Evolutionary conservation across 2,797 vertebrate genomes (phyloP), one percentile per base, ranked within the genome.

Genomic region (Clangula hyemalis): DNA sequence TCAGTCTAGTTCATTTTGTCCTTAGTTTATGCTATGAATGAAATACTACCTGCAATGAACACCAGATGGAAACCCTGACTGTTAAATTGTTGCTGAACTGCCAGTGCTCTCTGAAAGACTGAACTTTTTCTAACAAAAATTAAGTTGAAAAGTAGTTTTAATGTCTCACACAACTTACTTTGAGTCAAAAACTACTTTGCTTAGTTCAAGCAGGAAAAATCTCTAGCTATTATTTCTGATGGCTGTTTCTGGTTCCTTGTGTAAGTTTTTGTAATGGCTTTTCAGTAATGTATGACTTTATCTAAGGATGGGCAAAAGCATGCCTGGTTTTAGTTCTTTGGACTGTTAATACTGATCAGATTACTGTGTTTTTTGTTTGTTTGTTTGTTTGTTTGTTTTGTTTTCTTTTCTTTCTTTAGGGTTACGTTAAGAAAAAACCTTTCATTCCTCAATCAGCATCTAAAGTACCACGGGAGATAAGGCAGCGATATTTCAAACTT

Each of bases 381-480:
- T 15, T 39, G 68, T 78, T 13, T 43, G 17, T 41, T 85, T 81
- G 39, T 41, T 25, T 41, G 64, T 78, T 38, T 25, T 21, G 3
- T 30, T n/a, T 13, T 43, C 11, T 41, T 85, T 81, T 30, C 20
- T 15, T 49, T 30, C 36, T 81, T 38, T 28, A 99, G 98, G 85
- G 90, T 78, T 41, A 96, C 56, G 47, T 45, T 8, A 97, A 90
- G 93, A 98, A 98, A 80, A 98, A 95, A 79, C 38, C 87, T 56
- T 98, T 96, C 88, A 82, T 94, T 51, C 56, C 41, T 10, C 97
- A 98, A 69, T 30, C 93, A 8, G 95, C 95, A 76, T 95, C 95
- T 51, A 98, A 98, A 97, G 98, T 99, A 15, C 98, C 98, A 6
- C 97, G 97, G 39, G 98, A 98, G 74, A 96, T 98, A 53, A 97